phyloP scores from a whole-genome alignment of 2,113 vertebrate genomes.

The Phrynosoma blainvillii region DNA sequence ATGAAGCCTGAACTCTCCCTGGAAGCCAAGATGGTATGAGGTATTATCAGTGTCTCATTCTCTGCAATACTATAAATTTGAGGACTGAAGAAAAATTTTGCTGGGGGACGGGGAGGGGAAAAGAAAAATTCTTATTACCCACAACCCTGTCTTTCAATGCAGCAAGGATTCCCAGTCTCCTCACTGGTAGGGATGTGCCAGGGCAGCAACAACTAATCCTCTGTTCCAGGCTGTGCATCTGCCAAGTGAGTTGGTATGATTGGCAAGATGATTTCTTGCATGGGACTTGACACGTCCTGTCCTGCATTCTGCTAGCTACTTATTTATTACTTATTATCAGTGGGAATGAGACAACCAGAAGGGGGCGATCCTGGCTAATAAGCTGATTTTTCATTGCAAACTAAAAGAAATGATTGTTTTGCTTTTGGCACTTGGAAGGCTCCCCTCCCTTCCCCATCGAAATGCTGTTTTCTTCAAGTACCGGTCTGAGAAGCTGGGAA shows the following conservation, averaged over 20 bases:
- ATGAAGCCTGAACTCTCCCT: too few relatives aligned
- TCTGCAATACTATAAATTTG: too few relatives aligned
- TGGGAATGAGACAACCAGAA: accelerated
- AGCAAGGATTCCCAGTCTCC: too few relatives aligned
- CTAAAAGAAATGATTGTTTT: accelerated
- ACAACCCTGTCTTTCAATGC: too few relatives aligned
- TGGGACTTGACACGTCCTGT: background rate
- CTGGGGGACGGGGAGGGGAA: too few relatives aligned
- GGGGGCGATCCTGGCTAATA: accelerated
- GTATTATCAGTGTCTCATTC: too few relatives aligned
- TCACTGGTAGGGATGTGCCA: background rate
- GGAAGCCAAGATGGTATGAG: too few relatives aligned
- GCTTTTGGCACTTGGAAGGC: accelerated
- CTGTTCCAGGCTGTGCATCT: background rate
- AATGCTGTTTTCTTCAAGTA: background rate
- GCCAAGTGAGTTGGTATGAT: background rate
- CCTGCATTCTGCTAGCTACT: accelerated
- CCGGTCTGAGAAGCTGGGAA: background rate
- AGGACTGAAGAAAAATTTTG: too few relatives aligned
- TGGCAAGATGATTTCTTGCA: accelerated
- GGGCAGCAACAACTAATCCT: background rate
- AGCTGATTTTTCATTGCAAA: accelerated
- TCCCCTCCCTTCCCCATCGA: too few relatives aligned
- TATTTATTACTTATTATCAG: accelerated
- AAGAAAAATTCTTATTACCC: too few relatives aligned